Evolutionary conservation across 2,797 vertebrate genomes (phyloP).

Genomic region (Hyperoplus lanceolatus): DNA sequence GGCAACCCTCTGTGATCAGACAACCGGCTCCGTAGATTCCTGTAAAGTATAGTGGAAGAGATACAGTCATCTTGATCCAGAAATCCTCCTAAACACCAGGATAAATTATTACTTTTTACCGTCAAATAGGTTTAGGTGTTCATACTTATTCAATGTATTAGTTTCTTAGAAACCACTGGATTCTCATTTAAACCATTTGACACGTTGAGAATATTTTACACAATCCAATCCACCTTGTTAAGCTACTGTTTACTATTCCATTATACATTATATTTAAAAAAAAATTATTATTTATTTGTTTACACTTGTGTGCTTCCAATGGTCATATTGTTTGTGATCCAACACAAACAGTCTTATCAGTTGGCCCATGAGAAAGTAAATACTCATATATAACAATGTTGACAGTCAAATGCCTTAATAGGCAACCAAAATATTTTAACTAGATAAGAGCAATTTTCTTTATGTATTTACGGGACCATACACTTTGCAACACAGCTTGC

Average conservation of each 20-base stretch:
- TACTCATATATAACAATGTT: background rate
- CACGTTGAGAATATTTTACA: background rate
- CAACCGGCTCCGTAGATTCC: constrained; percentile 98
- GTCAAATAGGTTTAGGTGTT: background rate
- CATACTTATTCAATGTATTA: background rate
- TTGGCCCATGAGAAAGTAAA: background rate
- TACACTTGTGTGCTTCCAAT: background rate
- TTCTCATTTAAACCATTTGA: background rate
- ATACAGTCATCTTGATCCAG: background rate
- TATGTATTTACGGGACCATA: background rate
- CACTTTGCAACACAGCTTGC: background rate
- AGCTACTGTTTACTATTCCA: background rate
- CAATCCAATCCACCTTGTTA: background rate
- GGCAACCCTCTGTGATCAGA: constrained; percentile 97
- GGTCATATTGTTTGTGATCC: background rate
- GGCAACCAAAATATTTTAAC: background rate
- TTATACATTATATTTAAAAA: background rate
- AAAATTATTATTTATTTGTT: background rate
- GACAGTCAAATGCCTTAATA: background rate
- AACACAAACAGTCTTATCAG: background rate
- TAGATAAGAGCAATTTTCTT: background rate
- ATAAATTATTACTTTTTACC: background rate
- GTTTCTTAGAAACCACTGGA: background rate
- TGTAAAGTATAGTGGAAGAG: constrained; percentile 54
- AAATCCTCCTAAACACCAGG: background rate